Base-by-base conservation (phyloP, 2,113 vertebrate genomes). In the Oophaga pumilio region DNA sequence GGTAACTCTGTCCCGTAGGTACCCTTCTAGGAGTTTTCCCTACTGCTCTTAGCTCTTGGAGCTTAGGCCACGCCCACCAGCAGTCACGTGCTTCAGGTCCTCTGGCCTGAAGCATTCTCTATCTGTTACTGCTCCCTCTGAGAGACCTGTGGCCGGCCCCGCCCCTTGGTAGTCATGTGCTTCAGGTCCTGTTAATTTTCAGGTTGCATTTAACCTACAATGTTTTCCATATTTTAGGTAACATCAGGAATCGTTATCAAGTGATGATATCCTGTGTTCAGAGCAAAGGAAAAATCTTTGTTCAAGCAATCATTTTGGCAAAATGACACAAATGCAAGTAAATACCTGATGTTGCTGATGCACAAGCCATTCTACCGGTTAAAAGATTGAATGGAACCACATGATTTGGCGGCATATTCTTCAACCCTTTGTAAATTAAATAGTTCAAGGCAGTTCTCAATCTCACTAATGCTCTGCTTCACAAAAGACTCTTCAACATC, bases 401-500 rank as follows among this genome's bases (percentile, higher is more conserved):
- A 69, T 83, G 49, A 69, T 69, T 24, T 69, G 81, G 9, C n/a
- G 14, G 43, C 22, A 13, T 68, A 52, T 53, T 83, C 43, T 69
- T 17, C 18, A 53, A 26, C 17, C 62, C 49, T 52, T 83, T 83
- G 81, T 83, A 83, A 68, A 66, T 83, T 4, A 69, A 82, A 52
- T 66, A 83, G 81, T 83, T 69, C 43, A 83, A 52, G 49, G 43
- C 81, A 53, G 62, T 22, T 2, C 62, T 82, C 49, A 68, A 52
- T 53, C 49, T 8, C 49, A 26, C 49, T 83, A 83, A 69, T 80
- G 43, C 81, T 83, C 49, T 24, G 62, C 24, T 68, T 26, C 77
- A 78, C 43, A 86, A 86, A 86, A 86, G 76, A 6, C 85, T 79
- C n/a, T n/a, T 68, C 22, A 69, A 69, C 62, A 77, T 86, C 62